A percentile compares a stretch with the other conserved stretches of the same genome.
These are phyloP conservation scores for Equus przewalskii DNA, from an alignment of 2,113 vertebrate species.

Conservation along the genomic window DNA sequence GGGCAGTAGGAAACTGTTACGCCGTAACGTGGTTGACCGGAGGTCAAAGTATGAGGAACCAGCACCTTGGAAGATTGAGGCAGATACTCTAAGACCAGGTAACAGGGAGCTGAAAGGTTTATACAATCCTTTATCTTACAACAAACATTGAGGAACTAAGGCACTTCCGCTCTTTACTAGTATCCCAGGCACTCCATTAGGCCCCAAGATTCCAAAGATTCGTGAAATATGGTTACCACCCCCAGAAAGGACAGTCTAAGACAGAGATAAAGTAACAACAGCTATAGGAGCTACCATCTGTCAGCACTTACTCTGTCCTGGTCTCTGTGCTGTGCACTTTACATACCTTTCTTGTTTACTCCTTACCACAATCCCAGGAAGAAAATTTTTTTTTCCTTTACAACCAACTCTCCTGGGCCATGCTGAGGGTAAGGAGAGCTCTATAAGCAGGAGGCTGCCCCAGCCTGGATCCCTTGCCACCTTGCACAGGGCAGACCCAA, in stretches of 20 bases:
- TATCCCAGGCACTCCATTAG: background rate
- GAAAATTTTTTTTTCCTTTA: background rate
- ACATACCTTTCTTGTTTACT: background rate
- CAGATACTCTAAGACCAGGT: background rate
- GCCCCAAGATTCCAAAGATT: background rate
- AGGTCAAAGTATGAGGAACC: background rate
- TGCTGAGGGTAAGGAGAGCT: background rate
- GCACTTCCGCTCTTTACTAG: background rate
- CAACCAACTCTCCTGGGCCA: background rate
- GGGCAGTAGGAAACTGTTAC: background rate
- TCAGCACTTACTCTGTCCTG: background rate
- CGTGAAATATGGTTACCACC: background rate
- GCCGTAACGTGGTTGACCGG: background rate
- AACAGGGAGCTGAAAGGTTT: background rate
- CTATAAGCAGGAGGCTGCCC: background rate
- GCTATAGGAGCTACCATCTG: background rate
- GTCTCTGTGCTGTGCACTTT: background rate
- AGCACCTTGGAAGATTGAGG: background rate
- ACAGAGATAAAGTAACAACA: background rate
- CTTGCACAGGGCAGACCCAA: background rate
- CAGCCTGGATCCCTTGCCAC: background rate
- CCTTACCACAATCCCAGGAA: background rate
- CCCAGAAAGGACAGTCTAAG: background rate
- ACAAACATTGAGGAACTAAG: background rate
- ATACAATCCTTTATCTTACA: background rate